These are phyloP conservation scores for Parazoanthus darwini DNA, from an alignment of 92 coral and sea anemone genomes.

Conservation along the genomic window DNA sequence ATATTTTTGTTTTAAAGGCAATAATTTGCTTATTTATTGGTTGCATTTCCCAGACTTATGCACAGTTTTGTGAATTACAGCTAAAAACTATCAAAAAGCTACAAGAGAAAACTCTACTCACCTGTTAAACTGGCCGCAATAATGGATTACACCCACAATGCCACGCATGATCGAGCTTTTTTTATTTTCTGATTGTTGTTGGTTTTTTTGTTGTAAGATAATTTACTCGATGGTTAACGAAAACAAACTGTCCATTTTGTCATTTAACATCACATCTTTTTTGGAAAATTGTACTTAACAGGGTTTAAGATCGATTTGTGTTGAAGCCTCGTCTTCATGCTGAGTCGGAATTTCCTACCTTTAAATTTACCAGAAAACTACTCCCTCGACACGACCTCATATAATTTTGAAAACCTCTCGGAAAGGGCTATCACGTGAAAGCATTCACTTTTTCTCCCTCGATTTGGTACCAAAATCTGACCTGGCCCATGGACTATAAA, in stretches of 20 bases:
- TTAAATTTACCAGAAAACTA: conserved; percentile 18
- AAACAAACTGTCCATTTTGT: conserved; percentile 2
- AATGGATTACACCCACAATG: conserved; percentile 50
- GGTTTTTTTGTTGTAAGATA: not conserved
- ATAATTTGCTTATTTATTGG: not conserved
- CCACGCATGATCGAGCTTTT: conserved; percentile 23
- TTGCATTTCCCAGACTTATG: not conserved
- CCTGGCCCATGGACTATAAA: conserved; percentile 52
- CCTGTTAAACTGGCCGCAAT: conserved; percentile 51
- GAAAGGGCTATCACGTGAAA: conserved; percentile 39
- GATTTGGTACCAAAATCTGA: conserved; percentile 51
- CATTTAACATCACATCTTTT: conserved; percentile 16
- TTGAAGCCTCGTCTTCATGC: conserved; percentile 42
- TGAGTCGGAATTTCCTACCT: not conserved
- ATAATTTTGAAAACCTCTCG: conserved; percentile 24
- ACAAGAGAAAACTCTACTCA: conserved; percentile 33
- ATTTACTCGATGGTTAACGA: conserved; percentile 25
- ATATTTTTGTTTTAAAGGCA: conserved; percentile 1
- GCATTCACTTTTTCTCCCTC: conserved; percentile 52
- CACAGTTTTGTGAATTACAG: conserved; percentile 7
- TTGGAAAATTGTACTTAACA: conserved; percentile 21
- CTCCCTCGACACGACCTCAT: conserved; percentile 11
- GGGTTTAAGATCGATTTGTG: not conserved
- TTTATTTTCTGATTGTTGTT: not conserved
- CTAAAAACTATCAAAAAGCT: conserved; percentile 1